phyloP scores from a whole-genome alignment of 23 tunicate species.

The Botrylloides violaceus region DNA sequence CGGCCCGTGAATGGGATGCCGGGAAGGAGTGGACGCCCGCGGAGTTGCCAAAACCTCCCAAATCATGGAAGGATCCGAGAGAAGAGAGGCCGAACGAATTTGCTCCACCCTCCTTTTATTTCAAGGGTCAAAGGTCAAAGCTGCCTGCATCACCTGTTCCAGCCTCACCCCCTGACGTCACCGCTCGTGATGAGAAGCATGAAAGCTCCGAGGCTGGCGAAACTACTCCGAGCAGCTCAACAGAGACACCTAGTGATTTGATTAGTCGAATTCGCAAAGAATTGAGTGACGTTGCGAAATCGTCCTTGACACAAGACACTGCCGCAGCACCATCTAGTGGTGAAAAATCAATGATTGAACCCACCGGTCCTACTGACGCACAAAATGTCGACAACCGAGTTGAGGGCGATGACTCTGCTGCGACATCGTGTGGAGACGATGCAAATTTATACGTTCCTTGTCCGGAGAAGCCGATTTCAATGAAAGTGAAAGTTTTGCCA shows the following conservation, averaged over 20 bases:
- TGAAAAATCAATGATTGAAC: too few relatives aligned
- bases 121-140: too few relatives aligned
- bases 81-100: slow-evolving; percentile 48
- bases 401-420: background rate
- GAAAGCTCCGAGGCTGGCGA: background rate
- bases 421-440: background rate
- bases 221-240: slow-evolving; percentile 3
- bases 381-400: background rate
- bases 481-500: slow-evolving; percentile 38
- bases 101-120: slow-evolving; percentile 66
- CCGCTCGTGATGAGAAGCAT: background rate
- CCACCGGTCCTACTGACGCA: background rate
- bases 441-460: slow-evolving; percentile 29
- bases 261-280: background rate
- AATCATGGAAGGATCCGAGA: slow-evolving; percentile 57
- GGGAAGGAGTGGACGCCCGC: slow-evolving; percentile 84
- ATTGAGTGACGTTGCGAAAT: background rate
- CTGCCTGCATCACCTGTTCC: too few relatives aligned
- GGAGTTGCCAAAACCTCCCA: slow-evolving; percentile 32
- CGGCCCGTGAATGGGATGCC: slow-evolving; percentile 67
- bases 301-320: too few relatives aligned
- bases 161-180: background rate
- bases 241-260: background rate
- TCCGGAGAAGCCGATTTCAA: slow-evolving; percentile 48
- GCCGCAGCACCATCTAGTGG: too few relatives aligned